Conservation (phyloP, 35 echinoderm and acorn worm genomes). For the Anneissia japonica region DNA sequence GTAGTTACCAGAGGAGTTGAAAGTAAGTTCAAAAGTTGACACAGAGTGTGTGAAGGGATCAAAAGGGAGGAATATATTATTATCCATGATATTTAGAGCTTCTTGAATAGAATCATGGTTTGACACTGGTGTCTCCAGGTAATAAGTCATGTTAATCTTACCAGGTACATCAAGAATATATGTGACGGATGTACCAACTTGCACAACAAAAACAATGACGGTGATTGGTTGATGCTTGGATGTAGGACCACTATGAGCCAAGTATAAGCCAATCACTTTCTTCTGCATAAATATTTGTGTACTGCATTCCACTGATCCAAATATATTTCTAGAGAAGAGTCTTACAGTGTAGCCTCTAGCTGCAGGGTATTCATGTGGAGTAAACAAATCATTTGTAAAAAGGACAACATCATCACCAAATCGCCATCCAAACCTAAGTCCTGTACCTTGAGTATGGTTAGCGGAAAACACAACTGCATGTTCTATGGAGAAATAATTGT, state of each 20-base stretch:
- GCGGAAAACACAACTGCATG: constrained; percentile 38
- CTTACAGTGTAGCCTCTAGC: constrained; percentile 18
- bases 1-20: constrained; percentile 14
- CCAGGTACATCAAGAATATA: constrained; percentile 15
- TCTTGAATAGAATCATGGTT: neutral
- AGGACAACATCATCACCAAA: constrained; percentile 35
- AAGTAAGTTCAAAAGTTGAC: constrained; percentile 23
- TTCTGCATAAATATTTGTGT: constrained; percentile 33
- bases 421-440: constrained; percentile 36
- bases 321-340: constrained; percentile 40
- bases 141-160: neutral
- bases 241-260: constrained; percentile 56
- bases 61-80: constrained; percentile 52
- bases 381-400: neutral
- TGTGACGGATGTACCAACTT: constrained; percentile 38
- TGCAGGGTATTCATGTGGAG: constrained; percentile 26
- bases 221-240: constrained; percentile 11
- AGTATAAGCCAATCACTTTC: constrained; percentile 57
- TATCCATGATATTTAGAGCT: constrained; percentile 35
- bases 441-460: constrained; percentile 35
- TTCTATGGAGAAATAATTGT: constrained; percentile 48
- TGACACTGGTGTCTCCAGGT: constrained; percentile 1
- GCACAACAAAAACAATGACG: constrained; percentile 58
- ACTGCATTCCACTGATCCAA: constrained; percentile 6
- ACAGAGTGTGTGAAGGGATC: constrained; percentile 41